Evolutionary conservation across 1,140 invertebrate genomes (phyloP).

Genomic region (Drosophila arawakana): DNA sequence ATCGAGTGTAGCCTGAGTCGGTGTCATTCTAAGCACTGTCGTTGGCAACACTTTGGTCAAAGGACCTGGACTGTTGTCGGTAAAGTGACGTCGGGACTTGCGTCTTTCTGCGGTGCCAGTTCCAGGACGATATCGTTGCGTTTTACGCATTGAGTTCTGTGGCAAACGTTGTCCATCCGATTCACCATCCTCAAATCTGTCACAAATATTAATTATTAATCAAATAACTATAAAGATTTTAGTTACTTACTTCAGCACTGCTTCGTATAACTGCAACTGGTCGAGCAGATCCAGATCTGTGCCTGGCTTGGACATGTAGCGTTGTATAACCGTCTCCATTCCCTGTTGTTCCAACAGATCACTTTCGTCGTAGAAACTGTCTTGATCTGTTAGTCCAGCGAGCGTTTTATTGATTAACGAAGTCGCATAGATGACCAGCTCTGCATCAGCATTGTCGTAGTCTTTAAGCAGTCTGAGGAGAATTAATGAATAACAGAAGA

Average conservation of each 20-base stretch:
- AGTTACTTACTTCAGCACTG: conserved; percentile 92
- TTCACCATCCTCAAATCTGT: conserved; percentile 83
- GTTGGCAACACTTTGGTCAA: conserved; percentile 75
- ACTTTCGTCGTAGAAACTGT: conserved; percentile 99
- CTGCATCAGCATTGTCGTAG: conserved; percentile 97
- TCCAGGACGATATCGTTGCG: conserved; percentile 88
- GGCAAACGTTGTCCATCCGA: conserved; percentile 85
- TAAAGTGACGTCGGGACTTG: conserved; percentile 91
- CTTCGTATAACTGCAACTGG: conserved; percentile 98
- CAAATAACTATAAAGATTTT: no score
- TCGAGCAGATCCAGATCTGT: conserved; percentile 96
- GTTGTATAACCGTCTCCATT: conserved; percentile 95
- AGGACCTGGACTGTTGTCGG: conserved; percentile 87
- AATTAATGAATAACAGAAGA: no score
- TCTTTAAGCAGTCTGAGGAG: conserved; percentile 92
- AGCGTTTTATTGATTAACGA: conserved; percentile 98
- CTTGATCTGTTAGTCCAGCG: conserved; percentile 97
- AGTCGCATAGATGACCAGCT: conserved; percentile 97
- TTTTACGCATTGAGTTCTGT: conserved; percentile 93
- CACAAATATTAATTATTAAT: no score
- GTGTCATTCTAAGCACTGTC: conserved; percentile 67
- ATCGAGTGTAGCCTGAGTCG: conserved; percentile 79
- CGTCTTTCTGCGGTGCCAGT: conserved; percentile 88
- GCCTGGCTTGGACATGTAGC: conserved; percentile 96
- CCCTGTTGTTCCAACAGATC: conserved; percentile 98